These are phyloP conservation scores for Tetheella fluctuosa DNA, from an alignment of 2,888 invertebrate genomes.

Conservation along the genomic window DNA sequence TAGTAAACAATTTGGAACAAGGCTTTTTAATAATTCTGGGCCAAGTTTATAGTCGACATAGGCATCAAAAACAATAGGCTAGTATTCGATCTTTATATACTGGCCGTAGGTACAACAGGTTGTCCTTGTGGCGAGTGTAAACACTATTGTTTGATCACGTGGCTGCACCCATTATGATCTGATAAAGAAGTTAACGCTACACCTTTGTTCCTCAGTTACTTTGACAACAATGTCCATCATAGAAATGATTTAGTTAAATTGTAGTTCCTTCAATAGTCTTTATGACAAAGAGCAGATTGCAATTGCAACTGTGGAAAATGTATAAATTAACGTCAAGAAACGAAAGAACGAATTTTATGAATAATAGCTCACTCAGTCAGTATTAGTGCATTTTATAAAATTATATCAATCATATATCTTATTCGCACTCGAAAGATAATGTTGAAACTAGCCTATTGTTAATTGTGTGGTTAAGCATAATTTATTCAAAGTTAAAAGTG, in stretches of 20 bases:
- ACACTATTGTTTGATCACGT: slow-evolving; percentile 80
- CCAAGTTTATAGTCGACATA: background rate
- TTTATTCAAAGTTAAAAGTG: background rate
- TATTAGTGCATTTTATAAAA: background rate
- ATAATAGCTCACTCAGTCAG: background rate
- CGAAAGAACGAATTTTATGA: background rate
- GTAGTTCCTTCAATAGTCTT: slow-evolving; percentile 1
- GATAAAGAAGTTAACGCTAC: slow-evolving; percentile 63
- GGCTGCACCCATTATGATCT: slow-evolving; percentile 70
- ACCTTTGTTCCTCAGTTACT: slow-evolving; percentile 53
- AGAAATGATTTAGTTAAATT: slow-evolving; percentile 31
- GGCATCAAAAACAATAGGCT: slow-evolving; percentile 49
- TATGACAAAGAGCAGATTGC: background rate
- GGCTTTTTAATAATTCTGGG: background rate
- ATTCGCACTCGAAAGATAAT: background rate
- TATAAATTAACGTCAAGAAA: background rate
- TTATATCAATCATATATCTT: background rate
- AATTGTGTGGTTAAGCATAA: background rate
- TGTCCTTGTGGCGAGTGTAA: slow-evolving; percentile 72
- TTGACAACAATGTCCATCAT: slow-evolving; percentile 39
- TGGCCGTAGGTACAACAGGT: slow-evolving; percentile 53
- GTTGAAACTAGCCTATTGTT: background rate
- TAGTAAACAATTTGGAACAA: background rate
- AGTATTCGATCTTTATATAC: slow-evolving; percentile 51
- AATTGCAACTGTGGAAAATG: background rate